These are phyloP conservation scores for Hydraecia micacea DNA, from an alignment of 2,888 invertebrate genomes.

Conservation along the genomic window DNA sequence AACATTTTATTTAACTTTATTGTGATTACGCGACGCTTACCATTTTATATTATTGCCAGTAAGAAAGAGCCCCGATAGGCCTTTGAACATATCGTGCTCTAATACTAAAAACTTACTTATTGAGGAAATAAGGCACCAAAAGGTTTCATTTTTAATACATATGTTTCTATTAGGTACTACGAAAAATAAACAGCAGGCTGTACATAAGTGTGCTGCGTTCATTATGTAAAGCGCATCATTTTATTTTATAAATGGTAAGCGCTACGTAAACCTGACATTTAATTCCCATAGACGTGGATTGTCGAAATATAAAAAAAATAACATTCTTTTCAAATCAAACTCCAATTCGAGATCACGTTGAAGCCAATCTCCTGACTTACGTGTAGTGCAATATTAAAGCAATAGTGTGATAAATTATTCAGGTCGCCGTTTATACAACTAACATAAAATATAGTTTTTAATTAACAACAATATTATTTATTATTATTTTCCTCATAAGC, in stretches of 20 bases:
- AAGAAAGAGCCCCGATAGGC: background rate
- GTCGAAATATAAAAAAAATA: conserved; percentile 64
- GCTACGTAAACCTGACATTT: conserved; percentile 44
- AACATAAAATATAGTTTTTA: conserved; percentile 65
- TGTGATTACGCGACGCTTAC: conserved; percentile 40
- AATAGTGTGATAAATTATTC: conserved; percentile 82
- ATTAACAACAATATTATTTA: conserved; percentile 68
- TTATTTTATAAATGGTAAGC: conserved; percentile 46
- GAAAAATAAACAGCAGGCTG: background rate
- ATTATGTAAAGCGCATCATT: background rate
- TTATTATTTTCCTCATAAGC: conserved; percentile 65
- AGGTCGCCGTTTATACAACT: conserved; percentile 75
- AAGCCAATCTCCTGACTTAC: conserved; percentile 84
- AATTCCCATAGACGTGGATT: conserved; percentile 41
- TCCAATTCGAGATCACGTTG: conserved; percentile 88
- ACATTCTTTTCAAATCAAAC: conserved; percentile 78
- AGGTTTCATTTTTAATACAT: conserved; percentile 29
- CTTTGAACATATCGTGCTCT: conserved; percentile 1
- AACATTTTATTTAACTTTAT: conserved; percentile 8
- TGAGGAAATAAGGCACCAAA: conserved; percentile 50
- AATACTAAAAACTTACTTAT: conserved; percentile 15
- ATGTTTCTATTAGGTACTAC: conserved; percentile 2
- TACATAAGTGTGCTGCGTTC: background rate
- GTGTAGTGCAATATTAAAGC: conserved; percentile 86
- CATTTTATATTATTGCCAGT: conserved; percentile 26